Evolutionary conservation across 53 echinoderm and acorn worm genomes (phyloP).

Genomic region (Henricia sp.): DNA sequence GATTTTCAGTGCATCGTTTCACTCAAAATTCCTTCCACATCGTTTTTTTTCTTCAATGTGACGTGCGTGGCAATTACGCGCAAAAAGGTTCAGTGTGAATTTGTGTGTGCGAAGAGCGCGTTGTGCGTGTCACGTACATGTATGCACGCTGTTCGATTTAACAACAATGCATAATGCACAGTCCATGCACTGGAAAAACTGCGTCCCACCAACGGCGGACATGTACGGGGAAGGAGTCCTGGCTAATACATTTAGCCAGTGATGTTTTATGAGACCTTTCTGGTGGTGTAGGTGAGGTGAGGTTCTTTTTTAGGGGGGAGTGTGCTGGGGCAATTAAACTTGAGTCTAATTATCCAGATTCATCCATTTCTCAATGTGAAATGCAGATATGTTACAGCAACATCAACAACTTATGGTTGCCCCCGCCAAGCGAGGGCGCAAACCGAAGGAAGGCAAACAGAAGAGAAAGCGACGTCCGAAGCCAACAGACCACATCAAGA

Average conservation of each 20-base stretch:
- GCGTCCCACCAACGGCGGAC: too few relatives aligned
- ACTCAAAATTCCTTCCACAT: too few relatives aligned
- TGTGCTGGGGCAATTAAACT: not conserved
- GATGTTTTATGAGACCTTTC: too few relatives aligned
- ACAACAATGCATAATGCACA: too few relatives aligned
- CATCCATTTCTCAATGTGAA: not conserved
- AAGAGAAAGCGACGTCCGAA: constrained; percentile 91
- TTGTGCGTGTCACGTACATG: not conserved
- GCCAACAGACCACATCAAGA: constrained; percentile 94
- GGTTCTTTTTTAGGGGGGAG: not conserved
- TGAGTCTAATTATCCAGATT: too few relatives aligned
- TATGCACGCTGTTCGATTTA: not conserved
- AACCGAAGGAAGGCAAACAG: constrained; percentile 94
- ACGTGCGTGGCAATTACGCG: not conserved
- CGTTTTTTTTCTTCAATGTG: not conserved
- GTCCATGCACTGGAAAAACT: too few relatives aligned
- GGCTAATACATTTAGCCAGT: too few relatives aligned
- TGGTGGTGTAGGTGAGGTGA: not conserved
- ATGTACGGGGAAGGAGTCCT: too few relatives aligned
- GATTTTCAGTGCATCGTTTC: too few relatives aligned
- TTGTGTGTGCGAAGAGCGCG: too few relatives aligned
- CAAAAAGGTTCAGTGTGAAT: too few relatives aligned
- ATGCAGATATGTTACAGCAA: constrained; percentile 61
- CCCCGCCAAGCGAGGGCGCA: constrained; percentile 88
- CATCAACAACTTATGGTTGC: constrained; percentile 62